Base-by-base conservation (phyloP, 2,113 vertebrate genomes). In the Lepus europaeus region DNA sequence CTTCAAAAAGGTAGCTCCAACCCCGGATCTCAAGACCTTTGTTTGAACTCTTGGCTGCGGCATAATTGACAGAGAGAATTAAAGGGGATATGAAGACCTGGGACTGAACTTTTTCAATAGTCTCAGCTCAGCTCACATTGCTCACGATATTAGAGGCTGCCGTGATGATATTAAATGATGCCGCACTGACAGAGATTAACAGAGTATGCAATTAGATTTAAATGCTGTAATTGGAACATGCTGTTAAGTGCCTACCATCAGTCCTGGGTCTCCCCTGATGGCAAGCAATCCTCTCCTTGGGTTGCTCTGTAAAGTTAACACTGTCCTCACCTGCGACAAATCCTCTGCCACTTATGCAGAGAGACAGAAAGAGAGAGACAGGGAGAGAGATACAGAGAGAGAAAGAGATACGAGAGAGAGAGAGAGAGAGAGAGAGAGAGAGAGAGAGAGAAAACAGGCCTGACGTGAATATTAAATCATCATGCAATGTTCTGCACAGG, bases 141-240 rank as follows among this genome's bases (percentile, higher is more conserved):
- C 98, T 98, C 97, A 96, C 68, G 96, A 98, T 98, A 98, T 98
- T 98, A 98, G 97, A 98, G 96, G 98, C 97, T 98, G 97, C 97
- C 89, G 94, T 93, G 97, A 97, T 98, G 96, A 97, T 98, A 97
- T 98, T 98, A 97, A 98, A 98, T 84, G 97, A 98, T 98, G 97
- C 98, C 89, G 98, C 96, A 95, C 97, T 98, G 98, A 98, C 97
- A 98, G 92, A 98, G 97, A 98, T 98, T 98, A 98, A 98, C 98
- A 97, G 97, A 98, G 95, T 97, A 98, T 97, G 97, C 98, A 98
- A 98, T 98, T 98, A 98, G 98, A 98, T 98, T 98, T 98, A 98
- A 98, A 98, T 96, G 95, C 96, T 97, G 97, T 98, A 98, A 98
- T 98, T 98, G 98, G 97, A 98, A 98, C 98, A 98, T 97, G 98